These are phyloP conservation scores for Neomorphus geoffroyi DNA, from an alignment of 2,797 vertebrate species.

Conservation along the genomic window DNA sequence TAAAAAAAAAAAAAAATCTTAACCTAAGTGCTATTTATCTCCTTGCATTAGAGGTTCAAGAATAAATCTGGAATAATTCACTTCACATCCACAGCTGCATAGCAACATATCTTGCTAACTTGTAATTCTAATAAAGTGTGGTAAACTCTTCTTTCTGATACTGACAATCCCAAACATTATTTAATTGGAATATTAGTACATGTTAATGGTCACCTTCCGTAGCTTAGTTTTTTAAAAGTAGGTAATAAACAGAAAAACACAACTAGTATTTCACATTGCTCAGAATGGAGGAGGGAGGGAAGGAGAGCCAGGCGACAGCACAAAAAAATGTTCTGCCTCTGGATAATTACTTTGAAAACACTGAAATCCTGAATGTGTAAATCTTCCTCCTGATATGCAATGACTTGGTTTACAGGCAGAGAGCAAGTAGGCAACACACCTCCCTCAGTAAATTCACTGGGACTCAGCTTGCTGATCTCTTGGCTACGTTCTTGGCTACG, in stretches of 20 bases:
- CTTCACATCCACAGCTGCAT: fast-evolving
- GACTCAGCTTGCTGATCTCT: not conserved
- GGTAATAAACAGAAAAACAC: not conserved
- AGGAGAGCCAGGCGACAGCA: not conserved
- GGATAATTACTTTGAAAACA: not conserved
- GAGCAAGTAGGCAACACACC: not conserved
- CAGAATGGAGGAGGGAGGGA: not conserved
- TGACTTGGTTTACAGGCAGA: not conserved
- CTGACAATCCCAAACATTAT: not conserved
- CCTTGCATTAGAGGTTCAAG: not conserved
- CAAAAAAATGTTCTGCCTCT: not conserved
- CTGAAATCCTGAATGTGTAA: not conserved
- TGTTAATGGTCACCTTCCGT: not conserved
- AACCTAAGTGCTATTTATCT: not conserved
- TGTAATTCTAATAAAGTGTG: not conserved
- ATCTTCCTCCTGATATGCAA: not conserved
- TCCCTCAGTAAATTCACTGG: not conserved
- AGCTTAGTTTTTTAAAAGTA: not conserved
- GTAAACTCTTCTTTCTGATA: not conserved
- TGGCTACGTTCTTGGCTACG: not conserved
- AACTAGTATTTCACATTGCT: not conserved
- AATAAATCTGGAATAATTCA: not conserved
- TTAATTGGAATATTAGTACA: not conserved
- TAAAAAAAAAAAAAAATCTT: not conserved
- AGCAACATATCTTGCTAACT: not conserved